Conservation (phyloP, 2,113 vertebrate genomes). For the Naja naja region DNA sequence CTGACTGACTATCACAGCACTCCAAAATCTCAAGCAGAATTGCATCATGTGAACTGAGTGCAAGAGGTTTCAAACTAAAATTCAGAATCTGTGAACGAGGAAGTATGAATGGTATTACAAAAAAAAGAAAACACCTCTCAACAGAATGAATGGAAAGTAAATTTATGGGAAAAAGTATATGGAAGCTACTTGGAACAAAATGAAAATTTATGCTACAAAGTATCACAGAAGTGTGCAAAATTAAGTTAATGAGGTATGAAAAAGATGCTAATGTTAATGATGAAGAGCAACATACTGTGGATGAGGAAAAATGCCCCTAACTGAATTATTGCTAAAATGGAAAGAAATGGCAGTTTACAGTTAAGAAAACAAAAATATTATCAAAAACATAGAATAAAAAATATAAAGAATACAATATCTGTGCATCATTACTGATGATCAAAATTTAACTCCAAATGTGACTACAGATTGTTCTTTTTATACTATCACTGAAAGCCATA, state of each 20-base stretch:
- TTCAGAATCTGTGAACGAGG: background rate
- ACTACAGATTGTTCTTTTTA: background rate
- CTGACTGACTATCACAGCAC: background rate
- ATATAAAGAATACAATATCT: background rate
- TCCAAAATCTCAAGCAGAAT: background rate
- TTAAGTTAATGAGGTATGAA: no score
- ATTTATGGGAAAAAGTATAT: background rate
- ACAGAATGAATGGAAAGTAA: background rate
- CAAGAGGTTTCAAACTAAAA: background rate
- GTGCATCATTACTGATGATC: background rate
- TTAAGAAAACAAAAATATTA: background rate
- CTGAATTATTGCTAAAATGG: no score
- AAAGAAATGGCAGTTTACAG: background rate
- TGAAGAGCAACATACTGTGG: no score
- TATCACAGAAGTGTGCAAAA: background rate
- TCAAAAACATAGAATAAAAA: background rate
- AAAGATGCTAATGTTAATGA: no score
- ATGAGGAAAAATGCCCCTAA: no score
- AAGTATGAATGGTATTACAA: background rate
- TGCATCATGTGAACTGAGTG: background rate
- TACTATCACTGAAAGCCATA: background rate
- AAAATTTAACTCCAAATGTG: background rate
- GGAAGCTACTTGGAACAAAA: background rate
- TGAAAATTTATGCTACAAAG: background rate
- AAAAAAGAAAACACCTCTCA: background rate